Evolutionary conservation across 1,140 invertebrate genomes (phyloP).

Genomic region (Polypedilum pembai): DNA sequence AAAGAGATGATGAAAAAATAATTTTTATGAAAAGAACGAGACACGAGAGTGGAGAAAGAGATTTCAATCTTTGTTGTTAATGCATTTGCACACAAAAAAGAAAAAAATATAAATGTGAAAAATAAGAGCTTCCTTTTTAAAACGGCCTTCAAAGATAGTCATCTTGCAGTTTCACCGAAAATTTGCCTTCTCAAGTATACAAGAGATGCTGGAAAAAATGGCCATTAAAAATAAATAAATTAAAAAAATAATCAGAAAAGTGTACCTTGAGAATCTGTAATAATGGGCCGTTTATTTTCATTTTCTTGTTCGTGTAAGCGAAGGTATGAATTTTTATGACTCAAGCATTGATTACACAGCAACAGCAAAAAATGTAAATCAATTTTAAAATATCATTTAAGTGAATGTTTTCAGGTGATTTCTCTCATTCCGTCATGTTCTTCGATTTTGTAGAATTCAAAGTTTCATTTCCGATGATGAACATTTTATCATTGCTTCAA

Average conservation of each 20-base stretch:
- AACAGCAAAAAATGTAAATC: background rate
- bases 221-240: conserved; percentile 28
- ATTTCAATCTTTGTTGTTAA: conserved; percentile 9
- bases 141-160: background rate
- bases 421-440: background rate
- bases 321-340: background rate
- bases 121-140: conserved; percentile 5
- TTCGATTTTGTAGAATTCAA: too few relatives aligned
- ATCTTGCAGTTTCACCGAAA: background rate
- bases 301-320: background rate
- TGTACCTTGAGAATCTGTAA: background rate
- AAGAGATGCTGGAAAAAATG: background rate
- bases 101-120: background rate
- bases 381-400: background rate
- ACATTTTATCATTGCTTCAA: conserved; percentile 2
- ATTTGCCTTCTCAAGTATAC: background rate
- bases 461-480: background rate
- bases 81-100: background rate
- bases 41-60: background rate
- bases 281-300: background rate
- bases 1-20: too few relatives aligned
- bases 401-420: background rate
- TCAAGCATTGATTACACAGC: conserved; percentile 11
- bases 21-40: too few relatives aligned
- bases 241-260: conserved; percentile 26